Evolutionary conservation across 2,888 invertebrate species (phyloP), one percentile per base, ranked within the genome.

Genomic region (Macropis europaea): DNA sequence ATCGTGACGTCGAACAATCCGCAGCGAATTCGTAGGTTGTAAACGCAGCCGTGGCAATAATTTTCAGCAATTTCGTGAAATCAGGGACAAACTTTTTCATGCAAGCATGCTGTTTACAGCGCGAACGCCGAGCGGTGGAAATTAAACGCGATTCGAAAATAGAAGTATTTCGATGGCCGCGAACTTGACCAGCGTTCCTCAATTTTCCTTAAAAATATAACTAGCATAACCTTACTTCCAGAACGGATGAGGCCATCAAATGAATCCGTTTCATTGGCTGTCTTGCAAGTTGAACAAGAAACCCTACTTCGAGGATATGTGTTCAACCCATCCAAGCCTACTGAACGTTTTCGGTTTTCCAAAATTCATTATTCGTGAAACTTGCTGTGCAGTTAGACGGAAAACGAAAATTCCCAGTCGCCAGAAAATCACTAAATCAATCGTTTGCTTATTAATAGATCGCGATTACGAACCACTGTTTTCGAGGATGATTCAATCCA

Each of bases 131-230:
- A 11, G 42, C 42, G 26, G 26, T 22, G 15, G 6, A 24, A 45
- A 22, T 62, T 13, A 42, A 40, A 45, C 32, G 38, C 24, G 28
- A 30, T 9, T 47, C 45, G 28, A 38, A 54, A 47, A 62, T 38
- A 52, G 63, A 19, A 66, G 52, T 66, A 52, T 52, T 62, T 42
- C 38, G 24, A 7, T 9, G 11, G n/a, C 17, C 13, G 15, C 36
- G 22, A 22, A 30, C n/a, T 15, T 11, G 5, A 38, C 3, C 32
- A 0, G 22, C 7, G 15, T 22, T 47, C 9, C 45, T 9, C 30
- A 28, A 36, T 15, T 6, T 43, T 42, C 24, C n/a, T 13, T 1
- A n/a, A 34, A 15, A 3, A 19, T n/a, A n/a, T 34, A n/a, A n/a
- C 2, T 11, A 2, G 11, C 13, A 22, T 9, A 17, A 45, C 24